Conservation (phyloP, 2,888 invertebrate genomes). For the Chydorus sphaericus region DNA sequence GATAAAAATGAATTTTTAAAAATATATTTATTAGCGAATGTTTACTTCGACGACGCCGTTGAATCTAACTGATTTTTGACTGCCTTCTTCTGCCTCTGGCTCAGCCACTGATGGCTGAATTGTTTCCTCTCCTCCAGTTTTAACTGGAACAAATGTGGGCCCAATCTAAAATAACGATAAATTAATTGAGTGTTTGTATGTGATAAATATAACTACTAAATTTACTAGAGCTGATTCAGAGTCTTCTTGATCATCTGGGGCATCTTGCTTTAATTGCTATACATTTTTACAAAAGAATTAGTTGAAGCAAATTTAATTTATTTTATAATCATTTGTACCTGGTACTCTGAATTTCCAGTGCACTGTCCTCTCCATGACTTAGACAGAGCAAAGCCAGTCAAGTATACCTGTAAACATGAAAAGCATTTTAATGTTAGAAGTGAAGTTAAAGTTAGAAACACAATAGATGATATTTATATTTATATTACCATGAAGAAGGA, state of each 20-base stretch:
- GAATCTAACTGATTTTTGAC: slow-evolving; percentile 72
- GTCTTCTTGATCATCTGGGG: neutral
- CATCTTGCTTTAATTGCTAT: slow-evolving; percentile 4
- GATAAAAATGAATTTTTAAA: too few species aligned
- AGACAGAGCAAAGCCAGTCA: slow-evolving; percentile 74
- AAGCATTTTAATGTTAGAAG: neutral
- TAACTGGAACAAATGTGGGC: slow-evolving; percentile 80
- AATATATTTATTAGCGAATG: too few species aligned
- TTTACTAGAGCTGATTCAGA: neutral
- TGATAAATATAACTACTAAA: neutral
- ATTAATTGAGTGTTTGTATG: slow-evolving; percentile 11
- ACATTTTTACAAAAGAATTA: too few species aligned
- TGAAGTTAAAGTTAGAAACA: neutral
- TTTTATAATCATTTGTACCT: neutral
- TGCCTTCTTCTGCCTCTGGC: slow-evolving; percentile 65
- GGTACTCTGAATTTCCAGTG: slow-evolving; percentile 26
- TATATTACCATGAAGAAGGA: slow-evolving; percentile 85
- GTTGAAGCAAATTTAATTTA: neutral
- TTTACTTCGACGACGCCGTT: slow-evolving; percentile 59
- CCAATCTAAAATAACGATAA: slow-evolving; percentile 50
- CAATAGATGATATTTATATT: neutral
- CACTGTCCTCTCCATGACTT: slow-evolving; percentile 82
- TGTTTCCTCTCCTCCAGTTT: slow-evolving; percentile 53
- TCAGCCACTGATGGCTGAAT: slow-evolving; percentile 34
- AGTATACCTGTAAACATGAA: too few species aligned